These are phyloP conservation scores for Dryococelus australis DNA, from an alignment of 2,888 invertebrate genomes.

Conservation along the genomic window DNA sequence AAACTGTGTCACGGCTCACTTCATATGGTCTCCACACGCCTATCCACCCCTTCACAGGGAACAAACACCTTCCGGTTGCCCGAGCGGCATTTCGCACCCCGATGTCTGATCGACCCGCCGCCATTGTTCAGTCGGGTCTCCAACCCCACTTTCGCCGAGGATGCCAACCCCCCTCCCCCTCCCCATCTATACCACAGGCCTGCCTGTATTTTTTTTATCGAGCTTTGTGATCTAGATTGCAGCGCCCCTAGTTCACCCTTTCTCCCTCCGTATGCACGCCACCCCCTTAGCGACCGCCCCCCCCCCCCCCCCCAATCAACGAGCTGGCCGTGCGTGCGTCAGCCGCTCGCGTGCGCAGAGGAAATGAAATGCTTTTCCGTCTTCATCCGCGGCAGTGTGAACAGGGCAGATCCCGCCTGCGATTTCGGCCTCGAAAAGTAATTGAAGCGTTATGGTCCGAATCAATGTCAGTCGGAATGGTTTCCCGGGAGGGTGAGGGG, in stretches of 20 bases:
- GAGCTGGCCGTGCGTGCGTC: background rate
- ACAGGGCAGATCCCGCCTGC: background rate
- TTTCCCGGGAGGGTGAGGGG: too few relatives aligned
- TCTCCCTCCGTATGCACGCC: background rate
- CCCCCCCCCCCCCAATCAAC: background rate
- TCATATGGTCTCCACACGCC: background rate
- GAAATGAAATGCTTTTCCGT: constrained; percentile 16
- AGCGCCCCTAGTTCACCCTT: background rate
- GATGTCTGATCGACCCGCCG: background rate
- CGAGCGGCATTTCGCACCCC: background rate
- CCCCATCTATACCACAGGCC: background rate
- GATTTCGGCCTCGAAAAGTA: background rate
- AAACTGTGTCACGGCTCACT: constrained; percentile 21
- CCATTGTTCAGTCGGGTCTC: background rate
- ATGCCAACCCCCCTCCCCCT: background rate
- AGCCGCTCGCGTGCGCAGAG: background rate
- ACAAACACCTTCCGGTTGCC: background rate
- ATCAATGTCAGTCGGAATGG: background rate
- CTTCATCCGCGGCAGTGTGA: background rate
- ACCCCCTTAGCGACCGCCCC: background rate
- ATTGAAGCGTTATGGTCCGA: background rate
- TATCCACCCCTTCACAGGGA: too few relatives aligned
- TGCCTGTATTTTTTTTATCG: background rate
- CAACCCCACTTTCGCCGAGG: background rate
- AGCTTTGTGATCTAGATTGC: background rate